phyloP scores from a whole-genome alignment of 1,140 invertebrate genomes.

The Apocrypta bakeri region DNA sequence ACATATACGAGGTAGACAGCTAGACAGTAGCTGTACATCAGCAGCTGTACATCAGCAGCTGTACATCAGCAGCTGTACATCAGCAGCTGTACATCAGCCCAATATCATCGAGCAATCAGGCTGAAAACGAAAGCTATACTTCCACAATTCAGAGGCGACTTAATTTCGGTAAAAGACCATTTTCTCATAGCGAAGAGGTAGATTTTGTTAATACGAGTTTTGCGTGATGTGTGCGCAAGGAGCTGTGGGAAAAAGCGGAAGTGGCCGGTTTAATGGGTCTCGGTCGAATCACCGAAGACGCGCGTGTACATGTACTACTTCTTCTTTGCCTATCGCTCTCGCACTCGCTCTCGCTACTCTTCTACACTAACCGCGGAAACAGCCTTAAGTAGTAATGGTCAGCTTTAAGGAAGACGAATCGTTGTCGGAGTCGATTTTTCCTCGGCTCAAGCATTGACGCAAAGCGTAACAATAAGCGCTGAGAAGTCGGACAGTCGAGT shows the following conservation, averaged over 20 bases:
- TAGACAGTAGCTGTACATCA: no score
- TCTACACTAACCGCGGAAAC: no score
- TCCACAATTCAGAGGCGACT: neutral
- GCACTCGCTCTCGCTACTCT: no score
- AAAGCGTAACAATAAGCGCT: neutral
- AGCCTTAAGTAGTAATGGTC: slow-evolving; percentile 46
- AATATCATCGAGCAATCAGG: no score
- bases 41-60: no score
- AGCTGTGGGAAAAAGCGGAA: neutral
- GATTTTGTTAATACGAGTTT: slow-evolving; percentile 18
- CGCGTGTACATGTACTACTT: neutral
- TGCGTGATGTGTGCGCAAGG: neutral
- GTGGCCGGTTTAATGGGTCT: slow-evolving; percentile 18
- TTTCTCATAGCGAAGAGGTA: neutral
- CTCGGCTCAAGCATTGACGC: slow-evolving; percentile 9
- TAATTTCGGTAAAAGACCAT: neutral
- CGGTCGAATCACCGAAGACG: neutral
- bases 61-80: no score
- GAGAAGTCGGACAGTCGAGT: slow-evolving; percentile 26
- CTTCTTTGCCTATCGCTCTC: neutral
- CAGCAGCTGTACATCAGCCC: no score
- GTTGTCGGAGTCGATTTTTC: slow-evolving; percentile 17
- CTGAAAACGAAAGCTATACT: no score
- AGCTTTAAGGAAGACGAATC: slow-evolving; percentile 42
- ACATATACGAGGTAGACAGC: no score